A percentile compares a stretch with the other conserved stretches of the same genome.
phyloP scores from a whole-genome alignment of 1,140 invertebrate species.

The Sweltsa coloradensis region DNA sequence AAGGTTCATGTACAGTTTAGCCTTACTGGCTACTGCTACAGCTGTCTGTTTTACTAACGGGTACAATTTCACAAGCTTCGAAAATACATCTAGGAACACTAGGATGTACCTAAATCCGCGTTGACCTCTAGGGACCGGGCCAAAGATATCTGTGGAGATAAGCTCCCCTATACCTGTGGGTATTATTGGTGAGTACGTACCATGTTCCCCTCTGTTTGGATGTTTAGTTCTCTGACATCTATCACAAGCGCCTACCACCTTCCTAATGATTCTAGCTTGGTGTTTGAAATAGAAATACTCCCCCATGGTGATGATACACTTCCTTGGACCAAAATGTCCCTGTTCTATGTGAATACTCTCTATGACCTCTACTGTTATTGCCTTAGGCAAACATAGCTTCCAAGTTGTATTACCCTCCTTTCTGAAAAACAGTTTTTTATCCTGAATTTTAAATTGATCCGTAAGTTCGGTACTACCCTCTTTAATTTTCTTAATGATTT shows the following conservation, averaged over 20 bases:
- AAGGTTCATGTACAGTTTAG: neutral
- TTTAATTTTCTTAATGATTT: neutral
- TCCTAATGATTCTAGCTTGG: neutral
- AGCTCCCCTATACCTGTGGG: neutral
- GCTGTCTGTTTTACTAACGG: neutral
- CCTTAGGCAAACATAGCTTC: neutral
- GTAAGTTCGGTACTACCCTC: neutral
- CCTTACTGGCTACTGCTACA: neutral
- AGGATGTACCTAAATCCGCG: neutral
- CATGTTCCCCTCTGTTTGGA: neutral
- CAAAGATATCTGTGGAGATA: neutral
- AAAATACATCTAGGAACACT: neutral
- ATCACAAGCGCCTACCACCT: neutral
- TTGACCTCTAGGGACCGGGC: neutral
- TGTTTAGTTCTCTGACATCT: conserved; percentile 4
- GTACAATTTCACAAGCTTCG: neutral
- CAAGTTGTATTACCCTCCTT: neutral
- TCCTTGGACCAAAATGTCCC: neutral
- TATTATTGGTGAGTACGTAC: neutral
- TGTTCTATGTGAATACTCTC: neutral
- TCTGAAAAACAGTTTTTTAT: neutral
- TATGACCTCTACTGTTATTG: neutral
- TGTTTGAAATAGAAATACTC: neutral
- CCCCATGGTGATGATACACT: neutral
- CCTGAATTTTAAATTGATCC: neutral